phyloP scores from a whole-genome alignment of 2,888 invertebrate species.

The Mesochorus sp. region DNA sequence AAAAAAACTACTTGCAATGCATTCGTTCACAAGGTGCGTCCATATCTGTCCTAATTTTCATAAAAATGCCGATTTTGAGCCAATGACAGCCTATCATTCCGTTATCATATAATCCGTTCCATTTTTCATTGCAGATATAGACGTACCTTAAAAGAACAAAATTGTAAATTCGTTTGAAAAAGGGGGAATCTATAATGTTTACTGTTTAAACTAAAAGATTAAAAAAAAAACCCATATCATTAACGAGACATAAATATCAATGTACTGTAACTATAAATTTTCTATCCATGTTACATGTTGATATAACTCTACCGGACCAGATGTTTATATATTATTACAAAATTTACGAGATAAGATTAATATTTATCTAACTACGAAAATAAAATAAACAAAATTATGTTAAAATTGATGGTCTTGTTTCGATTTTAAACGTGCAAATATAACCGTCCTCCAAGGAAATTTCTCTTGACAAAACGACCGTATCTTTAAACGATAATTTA shows the following conservation, averaged over 20 bases:
- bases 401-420: constrained; percentile 64
- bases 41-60: too few relatives aligned
- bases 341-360: constrained; percentile 73
- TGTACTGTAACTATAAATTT: constrained; percentile 79
- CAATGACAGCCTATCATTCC: too few relatives aligned
- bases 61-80: too few relatives aligned
- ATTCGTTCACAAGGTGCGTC: too few relatives aligned
- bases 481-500: constrained; percentile 29
- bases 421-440: constrained; percentile 37
- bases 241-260: constrained; percentile 68
- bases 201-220: constrained; percentile 71
- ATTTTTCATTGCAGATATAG: too few relatives aligned
- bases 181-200: constrained; percentile 70
- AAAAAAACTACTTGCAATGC: constrained; percentile 22
- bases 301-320: constrained; percentile 81
- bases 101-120: too few relatives aligned
- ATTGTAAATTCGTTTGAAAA: too few relatives aligned
- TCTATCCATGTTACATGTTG: constrained; percentile 81
- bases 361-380: constrained; percentile 76
- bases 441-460: constrained; percentile 20
- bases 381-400: constrained; percentile 63
- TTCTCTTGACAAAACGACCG: constrained; percentile 65
- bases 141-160: too few relatives aligned
- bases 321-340: constrained; percentile 80
- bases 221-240: constrained; percentile 62